Conservation (phyloP, 2,888 invertebrate genomes). For the Autographa pulchrina region DNA sequence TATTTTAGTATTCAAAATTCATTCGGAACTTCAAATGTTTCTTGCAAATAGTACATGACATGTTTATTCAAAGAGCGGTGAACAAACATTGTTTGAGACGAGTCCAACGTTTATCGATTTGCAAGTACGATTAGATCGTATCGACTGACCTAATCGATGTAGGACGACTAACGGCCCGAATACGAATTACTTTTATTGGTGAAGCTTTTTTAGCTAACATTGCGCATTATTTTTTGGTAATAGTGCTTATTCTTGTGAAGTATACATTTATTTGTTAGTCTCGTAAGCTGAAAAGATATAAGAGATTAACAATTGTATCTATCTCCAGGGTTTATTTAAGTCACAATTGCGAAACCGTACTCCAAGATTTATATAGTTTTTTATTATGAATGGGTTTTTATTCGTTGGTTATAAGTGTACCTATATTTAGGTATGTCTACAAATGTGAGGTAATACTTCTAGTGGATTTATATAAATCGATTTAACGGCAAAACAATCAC, state of each 20-base stretch:
- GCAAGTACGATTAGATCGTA: slow-evolving; percentile 49
- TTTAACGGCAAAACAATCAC: neutral
- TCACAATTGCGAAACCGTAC: too few relatives aligned
- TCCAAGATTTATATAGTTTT: too few relatives aligned
- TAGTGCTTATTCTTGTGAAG: slow-evolving; percentile 15
- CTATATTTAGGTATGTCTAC: too few relatives aligned
- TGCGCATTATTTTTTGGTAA: slow-evolving; percentile 37
- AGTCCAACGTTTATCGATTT: slow-evolving; percentile 48
- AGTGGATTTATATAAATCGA: neutral
- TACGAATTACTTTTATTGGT: slow-evolving; percentile 48
- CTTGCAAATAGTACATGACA: slow-evolving; percentile 24
- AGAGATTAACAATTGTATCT: neutral
- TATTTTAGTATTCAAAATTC: slow-evolving; percentile 12
- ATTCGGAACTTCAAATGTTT: slow-evolving; percentile 21
- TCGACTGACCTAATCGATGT: slow-evolving; percentile 55
- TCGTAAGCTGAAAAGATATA: neutral
- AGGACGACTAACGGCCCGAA: slow-evolving; percentile 34
- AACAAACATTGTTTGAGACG: slow-evolving; percentile 50
- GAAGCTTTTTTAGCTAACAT: slow-evolving; percentile 40
- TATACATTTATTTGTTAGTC: neutral
- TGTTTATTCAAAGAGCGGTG: slow-evolving; percentile 42
- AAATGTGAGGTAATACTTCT: too few relatives aligned
- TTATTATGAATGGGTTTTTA: too few relatives aligned
- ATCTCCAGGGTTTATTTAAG: too few relatives aligned
- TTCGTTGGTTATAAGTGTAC: too few relatives aligned